Conservation (phyloP, 2,797 vertebrate genomes). For the Pangasius macronema region DNA sequence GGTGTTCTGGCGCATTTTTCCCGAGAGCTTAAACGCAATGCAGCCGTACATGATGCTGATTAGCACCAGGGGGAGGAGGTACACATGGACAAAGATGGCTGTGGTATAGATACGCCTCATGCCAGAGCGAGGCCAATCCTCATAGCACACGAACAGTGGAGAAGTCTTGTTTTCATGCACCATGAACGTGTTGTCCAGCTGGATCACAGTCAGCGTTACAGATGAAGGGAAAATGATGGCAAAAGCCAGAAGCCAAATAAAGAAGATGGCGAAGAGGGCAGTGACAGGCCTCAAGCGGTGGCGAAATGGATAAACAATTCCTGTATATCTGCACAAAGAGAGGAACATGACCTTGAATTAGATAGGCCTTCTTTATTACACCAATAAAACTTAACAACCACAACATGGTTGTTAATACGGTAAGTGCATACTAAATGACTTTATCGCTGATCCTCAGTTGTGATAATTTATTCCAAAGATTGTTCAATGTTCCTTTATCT, state of each 20-base stretch:
- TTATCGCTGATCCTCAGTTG: neutral
- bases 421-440: neutral
- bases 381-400: neutral
- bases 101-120: constrained; percentile 65
- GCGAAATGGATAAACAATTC: constrained; percentile 66
- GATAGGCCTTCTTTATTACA: neutral
- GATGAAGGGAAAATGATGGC: constrained; percentile 65
- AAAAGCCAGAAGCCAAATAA: constrained; percentile 66
- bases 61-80: constrained; percentile 59
- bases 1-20: constrained; percentile 51
- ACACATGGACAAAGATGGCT: constrained; percentile 63
- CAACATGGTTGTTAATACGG: neutral
- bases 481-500: neutral
- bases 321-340: constrained; percentile 55
- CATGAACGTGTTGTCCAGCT: constrained; percentile 58
- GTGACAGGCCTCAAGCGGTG: constrained; percentile 57
- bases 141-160: constrained; percentile 62
- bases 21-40: constrained; percentile 59
- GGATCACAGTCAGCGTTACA: constrained; percentile 60
- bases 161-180: constrained; percentile 56
- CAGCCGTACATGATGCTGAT: constrained; percentile 65
- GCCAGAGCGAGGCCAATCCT: constrained; percentile 59
- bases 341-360: neutral
- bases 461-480: neutral
- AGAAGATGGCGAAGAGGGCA: constrained; percentile 57